Evolutionary conservation across 2,113 vertebrate species (phyloP).

Genomic region (Lagopus muta): DNA sequence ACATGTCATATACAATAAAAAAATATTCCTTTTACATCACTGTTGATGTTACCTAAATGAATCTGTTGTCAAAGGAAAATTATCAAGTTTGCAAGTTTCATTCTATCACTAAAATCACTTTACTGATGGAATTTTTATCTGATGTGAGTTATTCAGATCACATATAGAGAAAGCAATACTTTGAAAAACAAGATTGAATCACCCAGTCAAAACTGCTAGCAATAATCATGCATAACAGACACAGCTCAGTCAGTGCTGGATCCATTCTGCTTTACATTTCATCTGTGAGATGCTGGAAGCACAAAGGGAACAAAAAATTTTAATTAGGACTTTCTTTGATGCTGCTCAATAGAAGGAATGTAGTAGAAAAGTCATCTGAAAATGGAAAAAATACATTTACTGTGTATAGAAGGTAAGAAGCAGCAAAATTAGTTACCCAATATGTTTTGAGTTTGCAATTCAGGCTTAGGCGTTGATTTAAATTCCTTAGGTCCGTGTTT

Average conservation of each 20-base stretch:
- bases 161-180: neutral
- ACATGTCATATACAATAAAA: neutral
- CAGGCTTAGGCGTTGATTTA: slow-evolving; percentile 35
- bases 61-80: neutral
- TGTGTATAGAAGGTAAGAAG: neutral
- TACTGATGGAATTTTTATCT: neutral
- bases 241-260: neutral
- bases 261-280: neutral
- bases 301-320: neutral
- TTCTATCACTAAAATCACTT: neutral
- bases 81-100: neutral
- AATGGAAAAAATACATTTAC: neutral
- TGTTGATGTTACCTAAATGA: neutral
- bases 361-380: neutral
- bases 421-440: slow-evolving; percentile 47
- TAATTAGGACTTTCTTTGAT: neutral
- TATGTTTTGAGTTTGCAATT: slow-evolving; percentile 42
- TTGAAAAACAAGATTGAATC: neutral
- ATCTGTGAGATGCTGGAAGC: neutral
- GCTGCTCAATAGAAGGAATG: neutral
- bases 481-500: neutral
- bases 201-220: neutral
- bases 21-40: neutral
- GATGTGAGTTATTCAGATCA: neutral
- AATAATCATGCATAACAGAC: neutral